These are phyloP conservation scores for Sternarchorhynchus goeldii DNA, from an alignment of 2,797 vertebrate species.

Conservation along the genomic window DNA sequence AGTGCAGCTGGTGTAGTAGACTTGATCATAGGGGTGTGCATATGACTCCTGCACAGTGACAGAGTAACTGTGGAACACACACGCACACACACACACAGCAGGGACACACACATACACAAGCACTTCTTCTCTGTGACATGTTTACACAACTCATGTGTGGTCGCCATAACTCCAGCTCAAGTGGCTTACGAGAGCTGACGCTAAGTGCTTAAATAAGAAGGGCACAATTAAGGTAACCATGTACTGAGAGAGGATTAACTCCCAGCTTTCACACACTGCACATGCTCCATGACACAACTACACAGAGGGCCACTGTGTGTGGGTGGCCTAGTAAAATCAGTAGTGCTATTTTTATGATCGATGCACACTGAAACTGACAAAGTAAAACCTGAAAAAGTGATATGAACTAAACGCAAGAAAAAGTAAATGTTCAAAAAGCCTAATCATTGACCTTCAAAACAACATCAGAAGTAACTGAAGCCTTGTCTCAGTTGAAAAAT, in stretches of 20 bases:
- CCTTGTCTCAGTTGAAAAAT: no score
- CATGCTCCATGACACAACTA: neutral
- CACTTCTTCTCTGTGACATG: conserved; percentile 1
- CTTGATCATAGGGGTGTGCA: conserved; percentile 90
- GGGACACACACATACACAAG: neutral
- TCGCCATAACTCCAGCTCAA: conserved; percentile 46
- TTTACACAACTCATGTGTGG: conserved; percentile 43
- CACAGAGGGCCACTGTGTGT: neutral
- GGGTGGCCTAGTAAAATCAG: conserved; percentile 35
- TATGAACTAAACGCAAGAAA: no score
- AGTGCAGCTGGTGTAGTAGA: conserved; percentile 95
- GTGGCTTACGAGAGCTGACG: conserved; percentile 29
- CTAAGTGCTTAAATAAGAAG: conserved; percentile 38
- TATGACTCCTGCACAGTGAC: conserved; percentile 95
- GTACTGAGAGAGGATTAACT: conserved; percentile 46
- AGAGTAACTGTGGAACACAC: conserved; percentile 81
- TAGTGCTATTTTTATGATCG: neutral
- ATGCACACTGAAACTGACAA: neutral
- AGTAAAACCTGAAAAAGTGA: neutral
- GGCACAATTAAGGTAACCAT: conserved; percentile 34
- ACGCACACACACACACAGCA: conserved; percentile 32
- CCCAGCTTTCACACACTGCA: conserved; percentile 13
- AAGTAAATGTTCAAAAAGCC: no score
- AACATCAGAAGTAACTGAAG: neutral
- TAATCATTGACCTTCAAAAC: no score